Evolutionary conservation across 2,797 vertebrate species (phyloP), one percentile per base, ranked within the genome.

Genomic region (Eulemur albifrons): DNA sequence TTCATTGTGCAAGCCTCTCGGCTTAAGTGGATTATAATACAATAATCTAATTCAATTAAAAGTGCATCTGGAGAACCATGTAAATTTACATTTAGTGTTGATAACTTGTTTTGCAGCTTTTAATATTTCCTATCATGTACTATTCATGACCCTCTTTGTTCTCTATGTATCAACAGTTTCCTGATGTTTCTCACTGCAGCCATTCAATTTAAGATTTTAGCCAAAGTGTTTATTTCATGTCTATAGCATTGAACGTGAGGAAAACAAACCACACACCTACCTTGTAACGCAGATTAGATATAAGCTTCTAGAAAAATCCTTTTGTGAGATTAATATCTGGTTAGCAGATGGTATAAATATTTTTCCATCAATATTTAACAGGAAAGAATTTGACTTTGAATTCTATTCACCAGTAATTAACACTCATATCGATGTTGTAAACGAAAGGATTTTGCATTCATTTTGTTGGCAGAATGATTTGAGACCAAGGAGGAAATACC

Each of bases 381-480:
- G 93, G 98, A 96, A 90, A 96, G 85, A 94, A 90, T 97, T 98
- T 97, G 83, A 95, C 88, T 97, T 95, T 95, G 87, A 83, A 50
- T 65, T 95, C 88, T 93, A 69, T 94, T 10, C 43, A 77, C 57
- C 95, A 97, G 97, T 92, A 98, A 98, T 98, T 98, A 98, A 98
- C 96, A 97, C 77, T 54, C 67, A 90, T 84, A 93, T 97, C 93
- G 75, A 90, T 97, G 96, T 69, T 98, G 96, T 97, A 95, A 95
- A 98, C 23, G 85, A 98, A 98, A 97, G 96, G 93, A 97, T 97
- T 98, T 98, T 97, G 67, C 65, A 90, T 98, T 97, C 59, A 72
- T 97, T 98, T 97, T 98, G 97, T 97, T 97, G 96, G 98, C 95
- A 98, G 94, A 97, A 88, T 97, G 97, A 98, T 97, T 97, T 96